These are phyloP conservation scores for Umimayanthus kanabou DNA, from an alignment of 92 coral and sea anemone genomes.

Conservation along the genomic window DNA sequence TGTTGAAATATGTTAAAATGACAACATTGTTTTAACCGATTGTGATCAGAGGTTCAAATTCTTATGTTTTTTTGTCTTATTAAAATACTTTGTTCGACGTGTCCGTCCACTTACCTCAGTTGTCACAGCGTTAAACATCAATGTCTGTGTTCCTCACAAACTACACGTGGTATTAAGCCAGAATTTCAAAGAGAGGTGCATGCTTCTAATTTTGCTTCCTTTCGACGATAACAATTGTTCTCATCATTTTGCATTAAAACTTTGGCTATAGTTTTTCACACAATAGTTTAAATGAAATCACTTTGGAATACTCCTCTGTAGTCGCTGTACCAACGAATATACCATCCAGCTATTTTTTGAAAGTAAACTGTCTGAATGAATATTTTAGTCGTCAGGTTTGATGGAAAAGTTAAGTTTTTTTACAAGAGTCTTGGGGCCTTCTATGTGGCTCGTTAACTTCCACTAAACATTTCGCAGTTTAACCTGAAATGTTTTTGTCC, in stretches of 20 bases:
- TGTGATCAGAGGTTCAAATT: not conserved
- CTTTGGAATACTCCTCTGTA: not conserved
- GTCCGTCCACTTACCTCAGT: not conserved
- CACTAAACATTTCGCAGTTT: not conserved
- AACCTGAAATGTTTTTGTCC: not conserved
- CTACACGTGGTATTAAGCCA: not conserved
- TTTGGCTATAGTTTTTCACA: not conserved
- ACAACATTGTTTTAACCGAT: not conserved
- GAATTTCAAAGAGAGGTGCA: too few species aligned
- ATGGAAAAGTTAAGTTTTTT: too few species aligned
- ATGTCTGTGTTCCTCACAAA: not conserved
- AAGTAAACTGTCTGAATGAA: too few species aligned
- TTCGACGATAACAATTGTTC: not conserved
- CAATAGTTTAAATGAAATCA: not conserved
- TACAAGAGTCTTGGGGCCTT: not conserved
- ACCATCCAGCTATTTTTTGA: not conserved
- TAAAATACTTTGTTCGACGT: too few species aligned
- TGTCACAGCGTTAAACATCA: not conserved
- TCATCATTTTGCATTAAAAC: not conserved
- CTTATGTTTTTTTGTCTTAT: not conserved
- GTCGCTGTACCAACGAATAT: not conserved
- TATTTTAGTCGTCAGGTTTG: not conserved
- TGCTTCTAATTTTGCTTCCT: not conserved
- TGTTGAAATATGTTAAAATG: not conserved
- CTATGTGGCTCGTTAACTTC: not conserved